phyloP scores from a whole-genome alignment of 2,888 invertebrate genomes.

The Hipparchia semele region DNA sequence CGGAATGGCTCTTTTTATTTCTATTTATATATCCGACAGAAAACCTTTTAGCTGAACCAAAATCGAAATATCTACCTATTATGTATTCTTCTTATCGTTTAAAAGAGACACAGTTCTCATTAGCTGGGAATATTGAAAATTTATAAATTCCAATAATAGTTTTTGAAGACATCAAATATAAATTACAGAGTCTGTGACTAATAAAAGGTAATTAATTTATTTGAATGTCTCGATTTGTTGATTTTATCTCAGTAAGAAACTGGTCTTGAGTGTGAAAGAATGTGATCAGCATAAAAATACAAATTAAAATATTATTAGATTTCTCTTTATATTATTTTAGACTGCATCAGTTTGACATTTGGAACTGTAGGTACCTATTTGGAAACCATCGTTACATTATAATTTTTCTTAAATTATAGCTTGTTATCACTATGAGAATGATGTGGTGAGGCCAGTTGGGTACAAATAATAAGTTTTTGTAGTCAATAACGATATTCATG shows the following conservation, averaged over 20 bases:
- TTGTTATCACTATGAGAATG: constrained; percentile 61
- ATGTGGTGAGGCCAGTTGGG: constrained; percentile 51
- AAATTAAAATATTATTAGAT: neutral
- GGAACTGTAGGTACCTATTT: neutral
- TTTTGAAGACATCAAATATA: neutral
- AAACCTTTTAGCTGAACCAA: too few species aligned
- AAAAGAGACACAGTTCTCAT: too few species aligned
- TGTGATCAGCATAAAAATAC: neutral
- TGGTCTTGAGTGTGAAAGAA: neutral
- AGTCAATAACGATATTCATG: constrained; percentile 55
- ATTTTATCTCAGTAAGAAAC: neutral
- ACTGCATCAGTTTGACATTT: neutral
- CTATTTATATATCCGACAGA: too few species aligned
- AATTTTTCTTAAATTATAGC: too few species aligned
- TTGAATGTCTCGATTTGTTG: neutral
- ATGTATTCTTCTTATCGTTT: too few species aligned
- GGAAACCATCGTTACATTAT: too few species aligned
- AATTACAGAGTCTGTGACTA: neutral
- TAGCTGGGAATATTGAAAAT: neutral
- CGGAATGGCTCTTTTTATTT: too few species aligned
- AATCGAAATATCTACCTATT: too few species aligned
- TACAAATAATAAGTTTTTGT: constrained; percentile 55
- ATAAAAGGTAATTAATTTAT: neutral
- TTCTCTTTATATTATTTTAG: neutral
- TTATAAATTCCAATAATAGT: neutral